These are phyloP conservation scores for Kryptolebias marmoratus DNA, from an alignment of 2,113 vertebrate species.

Conservation along the genomic window DNA sequence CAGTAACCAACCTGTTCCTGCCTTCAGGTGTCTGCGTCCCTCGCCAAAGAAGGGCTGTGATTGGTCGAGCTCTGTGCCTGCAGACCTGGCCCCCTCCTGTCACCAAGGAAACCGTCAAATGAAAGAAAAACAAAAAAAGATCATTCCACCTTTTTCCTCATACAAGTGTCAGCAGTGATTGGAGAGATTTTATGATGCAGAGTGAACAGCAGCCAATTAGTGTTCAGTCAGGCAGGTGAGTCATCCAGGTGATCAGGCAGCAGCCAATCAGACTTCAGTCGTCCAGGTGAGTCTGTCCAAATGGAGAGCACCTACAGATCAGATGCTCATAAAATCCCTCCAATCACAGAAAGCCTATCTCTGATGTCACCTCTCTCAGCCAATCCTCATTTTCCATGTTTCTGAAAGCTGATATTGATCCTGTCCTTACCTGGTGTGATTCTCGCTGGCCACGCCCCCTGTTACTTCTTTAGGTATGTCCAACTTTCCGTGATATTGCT, in stretches of 20 bases:
- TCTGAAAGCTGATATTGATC: constrained; percentile 1
- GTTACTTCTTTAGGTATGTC: too few relatives aligned
- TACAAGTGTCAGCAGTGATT: not conserved
- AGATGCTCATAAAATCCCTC: constrained; percentile 28
- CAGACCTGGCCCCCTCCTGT: constrained; percentile 1
- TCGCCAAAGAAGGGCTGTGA: constrained; percentile 97
- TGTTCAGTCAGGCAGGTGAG: not conserved
- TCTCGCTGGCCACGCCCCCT: too few relatives aligned
- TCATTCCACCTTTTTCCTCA: constrained; percentile 58
- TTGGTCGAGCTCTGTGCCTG: constrained; percentile 46
- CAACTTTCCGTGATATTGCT: too few relatives aligned
- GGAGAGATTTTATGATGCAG: constrained; percentile 30
- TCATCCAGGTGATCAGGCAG: too few relatives aligned
- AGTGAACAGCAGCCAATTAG: constrained; percentile 3
- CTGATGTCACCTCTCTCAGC: constrained; percentile 24
- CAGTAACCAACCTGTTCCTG: not conserved
- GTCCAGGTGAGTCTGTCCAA: not conserved
- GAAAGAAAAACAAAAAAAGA: constrained; percentile 58
- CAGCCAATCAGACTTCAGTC: not conserved
- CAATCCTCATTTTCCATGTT: constrained; percentile 20
- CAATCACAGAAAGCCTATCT: not conserved
- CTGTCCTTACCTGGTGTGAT: not conserved
- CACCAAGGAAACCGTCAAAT: constrained; percentile 52
- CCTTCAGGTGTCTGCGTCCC: constrained; percentile 85
- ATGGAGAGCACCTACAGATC: too few relatives aligned